phyloP scores from a whole-genome alignment of 2,888 invertebrate genomes.

The Crossocerus cetratus region DNA sequence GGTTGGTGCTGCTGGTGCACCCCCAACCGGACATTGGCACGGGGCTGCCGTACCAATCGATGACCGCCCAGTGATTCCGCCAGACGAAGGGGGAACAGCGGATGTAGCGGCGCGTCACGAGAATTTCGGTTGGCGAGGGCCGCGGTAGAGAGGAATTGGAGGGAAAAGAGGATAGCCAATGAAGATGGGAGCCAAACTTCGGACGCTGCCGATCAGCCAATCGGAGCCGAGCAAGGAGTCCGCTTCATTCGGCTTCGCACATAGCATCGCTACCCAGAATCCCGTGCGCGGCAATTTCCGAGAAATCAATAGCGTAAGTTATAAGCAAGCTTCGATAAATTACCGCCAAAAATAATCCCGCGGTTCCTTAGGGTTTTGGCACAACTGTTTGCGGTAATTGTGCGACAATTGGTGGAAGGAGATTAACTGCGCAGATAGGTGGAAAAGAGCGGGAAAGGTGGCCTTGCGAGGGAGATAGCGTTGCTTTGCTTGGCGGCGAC shows the following conservation, averaged over 20 bases:
- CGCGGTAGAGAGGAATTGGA: constrained; percentile 30
- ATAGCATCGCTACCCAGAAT: constrained; percentile 55
- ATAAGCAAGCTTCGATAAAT: not conserved
- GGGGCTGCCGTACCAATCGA: constrained; percentile 59
- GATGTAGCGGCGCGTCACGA: constrained; percentile 40
- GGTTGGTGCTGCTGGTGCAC: not conserved
- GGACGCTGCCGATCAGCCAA: constrained; percentile 53
- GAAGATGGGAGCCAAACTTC: constrained; percentile 28
- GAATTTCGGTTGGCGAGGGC: constrained; percentile 38
- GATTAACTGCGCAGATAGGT: not conserved
- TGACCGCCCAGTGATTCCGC: constrained; percentile 43
- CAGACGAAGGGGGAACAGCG: constrained; percentile 27
- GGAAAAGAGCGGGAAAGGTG: constrained; percentile 45
- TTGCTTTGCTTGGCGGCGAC: too few relatives aligned
- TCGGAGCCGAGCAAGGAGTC: constrained; percentile 41
- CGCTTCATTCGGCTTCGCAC: constrained; percentile 49
- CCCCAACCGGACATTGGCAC: constrained; percentile 32
- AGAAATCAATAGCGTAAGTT: constrained; percentile 63
- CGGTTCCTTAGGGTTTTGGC: not conserved
- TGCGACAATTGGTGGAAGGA: too few relatives aligned
- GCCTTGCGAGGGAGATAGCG: too few relatives aligned
- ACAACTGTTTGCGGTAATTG: too few relatives aligned
- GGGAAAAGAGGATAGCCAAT: constrained; percentile 49
- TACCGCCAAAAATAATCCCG: not conserved
- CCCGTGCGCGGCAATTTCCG: constrained; percentile 33